phyloP scores from a whole-genome alignment of 1,140 invertebrate genomes.

The Pachypeltis micranthus region DNA sequence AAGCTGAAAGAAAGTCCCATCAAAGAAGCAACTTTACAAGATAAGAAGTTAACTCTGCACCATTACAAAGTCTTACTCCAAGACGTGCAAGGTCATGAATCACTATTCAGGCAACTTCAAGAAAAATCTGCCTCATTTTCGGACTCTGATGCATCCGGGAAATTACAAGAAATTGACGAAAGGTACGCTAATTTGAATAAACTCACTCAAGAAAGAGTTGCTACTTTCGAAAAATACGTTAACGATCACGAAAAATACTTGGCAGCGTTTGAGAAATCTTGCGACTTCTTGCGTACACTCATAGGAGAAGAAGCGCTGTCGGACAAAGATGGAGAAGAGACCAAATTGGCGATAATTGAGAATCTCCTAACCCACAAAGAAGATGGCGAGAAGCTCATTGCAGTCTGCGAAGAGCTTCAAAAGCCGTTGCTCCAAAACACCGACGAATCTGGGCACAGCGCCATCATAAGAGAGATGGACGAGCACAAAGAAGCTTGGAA shows the following conservation, averaged over 20 bases:
- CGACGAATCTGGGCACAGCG: slow-evolving; percentile 59
- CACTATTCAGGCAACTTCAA: slow-evolving; percentile 61
- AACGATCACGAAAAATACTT: slow-evolving; percentile 70
- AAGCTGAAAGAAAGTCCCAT: slow-evolving; percentile 54
- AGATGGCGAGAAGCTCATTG: slow-evolving; percentile 59
- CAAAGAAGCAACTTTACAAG: slow-evolving; percentile 59
- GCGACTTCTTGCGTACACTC: slow-evolving; percentile 59
- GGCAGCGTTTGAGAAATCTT: slow-evolving; percentile 58
- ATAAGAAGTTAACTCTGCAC: slow-evolving; percentile 75
- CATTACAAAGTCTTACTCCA: slow-evolving; percentile 60
- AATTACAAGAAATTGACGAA: slow-evolving; percentile 52
- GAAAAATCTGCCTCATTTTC: slow-evolving; percentile 58
- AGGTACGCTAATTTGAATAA: slow-evolving; percentile 54
- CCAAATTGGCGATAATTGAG: slow-evolving; percentile 58
- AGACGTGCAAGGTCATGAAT: slow-evolving; percentile 69
- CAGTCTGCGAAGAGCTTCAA: slow-evolving; percentile 56
- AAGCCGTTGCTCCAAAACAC: slow-evolving; percentile 65
- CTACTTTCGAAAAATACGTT: slow-evolving; percentile 55
- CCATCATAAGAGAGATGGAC: slow-evolving; percentile 60
- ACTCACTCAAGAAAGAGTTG: slow-evolving; percentile 53
- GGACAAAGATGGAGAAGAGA: slow-evolving; percentile 61
- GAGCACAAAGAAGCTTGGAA: slow-evolving; percentile 64
- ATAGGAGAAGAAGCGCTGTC: slow-evolving; percentile 54
- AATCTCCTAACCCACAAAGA: slow-evolving; percentile 57
- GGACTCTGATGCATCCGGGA: slow-evolving; percentile 59